phyloP scores from a whole-genome alignment of 2,797 vertebrate genomes.

The Poeciliopsis gracilis region DNA sequence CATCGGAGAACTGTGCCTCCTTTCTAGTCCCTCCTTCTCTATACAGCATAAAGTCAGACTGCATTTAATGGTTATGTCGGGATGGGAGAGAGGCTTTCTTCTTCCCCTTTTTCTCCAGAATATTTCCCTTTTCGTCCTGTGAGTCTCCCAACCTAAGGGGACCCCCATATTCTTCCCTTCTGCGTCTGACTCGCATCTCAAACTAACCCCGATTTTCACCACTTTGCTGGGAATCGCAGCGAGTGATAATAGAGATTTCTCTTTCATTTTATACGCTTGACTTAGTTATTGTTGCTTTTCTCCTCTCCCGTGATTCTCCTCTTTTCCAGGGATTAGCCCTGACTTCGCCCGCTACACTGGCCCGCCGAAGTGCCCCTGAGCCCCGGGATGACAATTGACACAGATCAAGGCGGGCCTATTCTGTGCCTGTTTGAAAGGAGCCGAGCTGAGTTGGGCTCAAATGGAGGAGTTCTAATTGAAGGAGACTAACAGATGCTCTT shows the following conservation, averaged over 20 bases:
- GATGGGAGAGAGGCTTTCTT: slow-evolving; percentile 96
- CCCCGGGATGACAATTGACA: slow-evolving; percentile 95
- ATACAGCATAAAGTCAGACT: slow-evolving; percentile 99
- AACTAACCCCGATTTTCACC: slow-evolving; percentile 96
- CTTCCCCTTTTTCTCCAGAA: slow-evolving; percentile 89
- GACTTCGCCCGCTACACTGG: slow-evolving; percentile 97
- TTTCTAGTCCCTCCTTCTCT: slow-evolving; percentile 88
- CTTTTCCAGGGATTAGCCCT: slow-evolving; percentile 97
- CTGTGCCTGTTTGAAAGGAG: slow-evolving; percentile 81
- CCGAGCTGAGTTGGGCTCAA: slow-evolving; percentile 84
- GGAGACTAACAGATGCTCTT: slow-evolving; percentile 69
- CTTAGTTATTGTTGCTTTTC: slow-evolving; percentile 99
- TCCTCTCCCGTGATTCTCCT: slow-evolving; percentile 95
- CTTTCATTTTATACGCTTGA: slow-evolving; percentile 99
- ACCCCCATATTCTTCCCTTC: slow-evolving; percentile 93
- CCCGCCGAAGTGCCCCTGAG: slow-evolving; percentile 93
- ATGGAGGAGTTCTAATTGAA: slow-evolving; percentile 53
- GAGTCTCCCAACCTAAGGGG: slow-evolving; percentile 97
- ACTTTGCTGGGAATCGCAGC: slow-evolving; percentile 98
- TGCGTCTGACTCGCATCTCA: slow-evolving; percentile 99
- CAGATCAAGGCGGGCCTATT: slow-evolving; percentile 95
- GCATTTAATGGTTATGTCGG: slow-evolving; percentile 99
- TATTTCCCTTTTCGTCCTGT: slow-evolving; percentile 96
- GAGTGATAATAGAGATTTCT: slow-evolving; percentile 99
- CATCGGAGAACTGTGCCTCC: slow-evolving; percentile 86